A percentile compares a stretch with the other conserved stretches of the same genome.
These are phyloP conservation scores for Melanophora roralis DNA, from an alignment of 2,888 invertebrate genomes.

Conservation along the genomic window DNA sequence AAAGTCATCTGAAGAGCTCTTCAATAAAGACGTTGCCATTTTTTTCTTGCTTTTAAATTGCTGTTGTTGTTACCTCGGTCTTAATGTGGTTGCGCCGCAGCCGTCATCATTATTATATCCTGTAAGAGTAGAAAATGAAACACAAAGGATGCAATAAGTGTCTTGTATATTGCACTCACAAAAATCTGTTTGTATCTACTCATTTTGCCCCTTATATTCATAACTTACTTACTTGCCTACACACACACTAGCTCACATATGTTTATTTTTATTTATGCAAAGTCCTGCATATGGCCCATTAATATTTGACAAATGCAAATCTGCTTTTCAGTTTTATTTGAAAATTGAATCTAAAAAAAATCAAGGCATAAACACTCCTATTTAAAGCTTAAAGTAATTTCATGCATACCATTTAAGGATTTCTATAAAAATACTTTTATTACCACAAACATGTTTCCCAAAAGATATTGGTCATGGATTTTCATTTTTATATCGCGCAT, in stretches of 20 bases:
- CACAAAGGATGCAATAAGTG: constrained; percentile 55
- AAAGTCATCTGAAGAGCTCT: constrained; percentile 52
- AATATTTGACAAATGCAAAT: too few species aligned
- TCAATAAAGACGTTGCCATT: constrained; percentile 56
- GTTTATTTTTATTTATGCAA: too few species aligned
- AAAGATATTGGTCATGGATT: too few species aligned
- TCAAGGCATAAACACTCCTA: too few species aligned
- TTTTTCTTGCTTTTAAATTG: constrained; percentile 1
- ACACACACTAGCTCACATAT: not conserved
- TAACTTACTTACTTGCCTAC: not conserved
- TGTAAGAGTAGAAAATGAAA: constrained; percentile 12
- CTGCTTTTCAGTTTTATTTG: too few species aligned
- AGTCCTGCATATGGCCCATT: too few species aligned
- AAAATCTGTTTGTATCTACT: constrained; percentile 34
- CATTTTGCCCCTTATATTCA: constrained; percentile 29
- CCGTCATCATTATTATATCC: constrained; percentile 37
- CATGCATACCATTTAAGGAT: too few species aligned
- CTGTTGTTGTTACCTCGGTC: constrained; percentile 28
- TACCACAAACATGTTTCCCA: too few species aligned
- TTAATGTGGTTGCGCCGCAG: constrained; percentile 17
- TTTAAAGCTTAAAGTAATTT: too few species aligned
- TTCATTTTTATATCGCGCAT: too few species aligned
- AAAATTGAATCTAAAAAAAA: too few species aligned
- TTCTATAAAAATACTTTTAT: too few species aligned
- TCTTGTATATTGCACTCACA: constrained; percentile 49